phyloP scores from a whole-genome alignment of 2,888 invertebrate genomes.

The Plagiodera versicolora region DNA sequence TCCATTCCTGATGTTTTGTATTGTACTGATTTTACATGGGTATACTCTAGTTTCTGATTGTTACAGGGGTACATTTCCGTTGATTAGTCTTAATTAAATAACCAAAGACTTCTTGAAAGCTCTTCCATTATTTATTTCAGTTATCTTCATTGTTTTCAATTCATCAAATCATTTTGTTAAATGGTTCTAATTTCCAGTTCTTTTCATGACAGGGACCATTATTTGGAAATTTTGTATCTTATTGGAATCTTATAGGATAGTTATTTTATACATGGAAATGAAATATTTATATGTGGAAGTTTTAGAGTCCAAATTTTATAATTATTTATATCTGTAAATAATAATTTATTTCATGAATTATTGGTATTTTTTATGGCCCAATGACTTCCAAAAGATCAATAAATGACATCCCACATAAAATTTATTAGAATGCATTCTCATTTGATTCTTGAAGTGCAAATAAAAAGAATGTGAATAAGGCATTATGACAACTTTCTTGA shows the following conservation, averaged over 20 bases:
- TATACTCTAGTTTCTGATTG: not conserved
- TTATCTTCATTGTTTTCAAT: not conserved
- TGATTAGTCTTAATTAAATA: not conserved
- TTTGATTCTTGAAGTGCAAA: too few relatives aligned
- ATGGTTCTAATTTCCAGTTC: not conserved
- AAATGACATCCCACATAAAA: too few relatives aligned
- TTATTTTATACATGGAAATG: conserved; percentile 7
- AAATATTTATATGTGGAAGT: conserved; percentile 11
- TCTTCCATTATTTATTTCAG: conserved; percentile 8
- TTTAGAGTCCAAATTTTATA: conserved; percentile 4
- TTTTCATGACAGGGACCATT: conserved; percentile 11
- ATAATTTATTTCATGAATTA: conserved; percentile 9
- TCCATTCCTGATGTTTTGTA: not conserved
- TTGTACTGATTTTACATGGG: not conserved
- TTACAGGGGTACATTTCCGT: not conserved
- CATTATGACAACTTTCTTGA: too few relatives aligned
- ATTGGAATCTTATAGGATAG: not conserved
- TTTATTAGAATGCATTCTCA: too few relatives aligned
- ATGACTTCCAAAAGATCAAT: too few relatives aligned
- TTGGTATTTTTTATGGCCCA: not conserved
- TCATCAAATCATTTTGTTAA: not conserved
- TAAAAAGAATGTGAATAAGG: too few relatives aligned
- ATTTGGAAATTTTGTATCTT: not conserved
- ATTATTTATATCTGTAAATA: conserved; percentile 14
- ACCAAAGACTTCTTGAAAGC: conserved; percentile 12